Evolutionary conservation across 2,888 invertebrate genomes (phyloP), one percentile per base, ranked within the genome.

Genomic region (Andrena haemorrhoa): DNA sequence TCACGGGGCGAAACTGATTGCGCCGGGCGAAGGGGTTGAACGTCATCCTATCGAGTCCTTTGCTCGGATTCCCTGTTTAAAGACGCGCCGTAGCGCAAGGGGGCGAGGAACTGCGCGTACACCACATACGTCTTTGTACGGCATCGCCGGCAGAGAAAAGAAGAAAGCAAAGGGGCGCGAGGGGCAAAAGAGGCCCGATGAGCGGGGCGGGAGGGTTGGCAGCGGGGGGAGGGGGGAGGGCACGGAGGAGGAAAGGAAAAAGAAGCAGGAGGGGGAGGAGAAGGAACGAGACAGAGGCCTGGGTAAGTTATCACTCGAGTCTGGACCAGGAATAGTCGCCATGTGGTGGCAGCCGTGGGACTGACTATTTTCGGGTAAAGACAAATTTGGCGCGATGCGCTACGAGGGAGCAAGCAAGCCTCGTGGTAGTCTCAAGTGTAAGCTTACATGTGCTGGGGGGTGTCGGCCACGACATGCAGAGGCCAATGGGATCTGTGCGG

Each of bases 351-450:
- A 92, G 91, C 92, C 92, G 90, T 92, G 92, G 92, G 92, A 92
- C 91, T 89, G 91, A 92, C 93, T 94, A 94, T 94, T 97, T 97
- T 97, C 95, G 96, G 96, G 96, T 96, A 96, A 96, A 96, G 96
- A 96, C 97, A 96, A 96, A 97, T 96, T 97, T 96, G 96, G 97
- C 96, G 94, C 94, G 95, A 94, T 93, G 89, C 91, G 91, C 90
- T 83, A 87, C 88, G 90, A 84, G 78, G 77, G 82, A 82, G 86
- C 75, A 66, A 82, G 82, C 88, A 69, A 73, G 77, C 78, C 88
- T 84, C 86, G 86, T 76, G 86, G 81, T 77, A 84, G 85, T 70
- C 90, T 92, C 91, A 92, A 93, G 94, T 94, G 93, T 94, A 94
- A 93, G 94, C 92, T 94, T 94, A 94, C 93, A 93, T 90, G 84